Base-by-base conservation (phyloP, 1,140 invertebrate species). In the Pachypeltis micranthus region DNA sequence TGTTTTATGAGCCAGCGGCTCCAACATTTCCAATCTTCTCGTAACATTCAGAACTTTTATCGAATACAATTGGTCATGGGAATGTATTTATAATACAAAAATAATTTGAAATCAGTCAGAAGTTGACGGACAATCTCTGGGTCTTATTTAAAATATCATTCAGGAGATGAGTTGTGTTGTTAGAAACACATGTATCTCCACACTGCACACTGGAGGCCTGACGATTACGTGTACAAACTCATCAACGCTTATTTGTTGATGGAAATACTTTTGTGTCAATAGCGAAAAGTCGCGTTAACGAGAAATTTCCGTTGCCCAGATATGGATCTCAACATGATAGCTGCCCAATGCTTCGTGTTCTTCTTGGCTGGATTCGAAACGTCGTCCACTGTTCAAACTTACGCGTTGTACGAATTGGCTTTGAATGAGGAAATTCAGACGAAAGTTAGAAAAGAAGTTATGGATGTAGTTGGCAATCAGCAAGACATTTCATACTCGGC, bases 291-390 rank as follows among this genome's bases (percentile, higher is more conserved):
- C 81, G 1, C 76, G 65, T 25, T 82, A 83, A 28, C 1, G 63
- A 81, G 83, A n/a, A 69, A 73, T 2, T 67, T 83, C 1, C 70
- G n/a, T n/a, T n/a, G n/a, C n/a, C n/a, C 63, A 68, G 63, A 64
- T 24, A 61, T 64, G 44, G 62, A 59, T 24, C 31, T 62, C 14
- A 59, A 47, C 16, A 24, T 67, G 19, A 39, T 78, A 26, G 64
- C 72, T 7, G 73, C 74, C 24, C 75, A 78, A 66, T 65, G 71
- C 57, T 71, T 78, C 62, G 59, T 77, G 1, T 78, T 79, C 64
- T 73, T 79, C 70, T 58, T 81, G n/a, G 83, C 80, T 25, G 82
- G 82, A 28, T 86, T 80, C 67, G 85, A 87, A 31, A 83, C 83
- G 0, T 78, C 82, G 24, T 77, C 83, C 4, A 76, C 76, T 1